A percentile compares a stretch with the other conserved stretches of the same genome.
phyloP scores from a whole-genome alignment of 37 sponge, comb jelly and placozoan genomes.

The Spongilla lacustris region DNA sequence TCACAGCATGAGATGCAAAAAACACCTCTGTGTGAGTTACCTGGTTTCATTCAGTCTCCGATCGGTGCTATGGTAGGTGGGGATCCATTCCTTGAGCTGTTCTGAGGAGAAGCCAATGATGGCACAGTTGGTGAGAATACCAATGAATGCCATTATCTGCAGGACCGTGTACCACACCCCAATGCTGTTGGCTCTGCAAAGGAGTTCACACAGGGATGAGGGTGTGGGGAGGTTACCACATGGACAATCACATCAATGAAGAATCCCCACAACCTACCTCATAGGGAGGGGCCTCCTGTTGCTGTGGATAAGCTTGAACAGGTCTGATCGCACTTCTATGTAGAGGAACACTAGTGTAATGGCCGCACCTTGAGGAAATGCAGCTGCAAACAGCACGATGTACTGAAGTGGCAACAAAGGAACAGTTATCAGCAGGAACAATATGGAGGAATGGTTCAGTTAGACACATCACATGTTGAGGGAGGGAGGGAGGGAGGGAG shows the following conservation, averaged over 20 bases:
- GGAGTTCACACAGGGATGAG: background rate
- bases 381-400: constrained; percentile 90
- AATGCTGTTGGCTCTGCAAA: constrained; percentile 56
- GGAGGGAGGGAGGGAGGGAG: background rate
- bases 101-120: constrained; percentile 87
- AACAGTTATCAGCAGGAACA: background rate
- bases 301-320: constrained; percentile 68
- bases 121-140: constrained; percentile 84
- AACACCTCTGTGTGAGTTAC: constrained; percentile 57
- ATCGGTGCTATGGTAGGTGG: background rate
- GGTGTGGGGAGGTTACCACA: background rate
- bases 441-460: too few species aligned
- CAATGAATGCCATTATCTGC: constrained; percentile 68
- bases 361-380: constrained; percentile 76
- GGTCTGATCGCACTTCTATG: constrained; percentile 78
- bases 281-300: constrained; percentile 71
- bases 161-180: constrained; percentile 89
- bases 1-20: background rate
- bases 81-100: constrained; percentile 86
- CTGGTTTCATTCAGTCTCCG: background rate
- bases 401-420: constrained; percentile 42
- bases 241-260: background rate
- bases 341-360: constrained; percentile 76
- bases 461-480: too few species aligned
- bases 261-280: constrained; percentile 6